Percentiles rank a stretch among this genome's conserved stretches.
Conservation (phyloP, 2,113 vertebrate genomes). For the Ovibos moschatus region DNA sequence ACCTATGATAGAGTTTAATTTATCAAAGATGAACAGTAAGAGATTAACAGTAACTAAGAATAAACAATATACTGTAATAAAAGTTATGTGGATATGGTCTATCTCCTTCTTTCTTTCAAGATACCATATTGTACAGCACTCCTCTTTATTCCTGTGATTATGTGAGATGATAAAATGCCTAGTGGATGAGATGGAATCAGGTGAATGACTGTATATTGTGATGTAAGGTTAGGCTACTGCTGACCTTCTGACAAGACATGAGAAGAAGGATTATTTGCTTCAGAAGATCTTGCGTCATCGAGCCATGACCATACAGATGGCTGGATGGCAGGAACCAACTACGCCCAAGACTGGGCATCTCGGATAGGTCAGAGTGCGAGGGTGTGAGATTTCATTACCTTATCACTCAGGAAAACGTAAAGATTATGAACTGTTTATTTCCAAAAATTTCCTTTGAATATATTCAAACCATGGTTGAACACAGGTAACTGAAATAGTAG, state of each 20-base stretch:
- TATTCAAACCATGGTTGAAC: background rate
- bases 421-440: background rate
- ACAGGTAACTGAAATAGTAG: background rate
- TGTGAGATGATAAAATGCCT: background rate
- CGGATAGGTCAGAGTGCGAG: background rate
- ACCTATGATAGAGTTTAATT: background rate
- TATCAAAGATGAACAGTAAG: background rate
- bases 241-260: background rate
- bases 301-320: background rate
- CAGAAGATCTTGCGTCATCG: background rate
- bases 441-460: background rate
- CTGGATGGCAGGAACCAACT: background rate
- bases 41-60: background rate
- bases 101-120: background rate
- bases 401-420: background rate
- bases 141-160: background rate
- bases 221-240: background rate
- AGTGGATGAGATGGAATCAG: background rate
- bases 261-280: background rate
- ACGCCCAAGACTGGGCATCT: background rate
- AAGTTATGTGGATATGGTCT: background rate
- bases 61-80: background rate
- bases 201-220: background rate
- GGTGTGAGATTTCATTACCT: background rate
- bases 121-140: background rate